These are phyloP conservation scores for Drosophila diplacantha DNA, from an alignment of 2,888 invertebrate genomes.

Conservation along the genomic window DNA sequence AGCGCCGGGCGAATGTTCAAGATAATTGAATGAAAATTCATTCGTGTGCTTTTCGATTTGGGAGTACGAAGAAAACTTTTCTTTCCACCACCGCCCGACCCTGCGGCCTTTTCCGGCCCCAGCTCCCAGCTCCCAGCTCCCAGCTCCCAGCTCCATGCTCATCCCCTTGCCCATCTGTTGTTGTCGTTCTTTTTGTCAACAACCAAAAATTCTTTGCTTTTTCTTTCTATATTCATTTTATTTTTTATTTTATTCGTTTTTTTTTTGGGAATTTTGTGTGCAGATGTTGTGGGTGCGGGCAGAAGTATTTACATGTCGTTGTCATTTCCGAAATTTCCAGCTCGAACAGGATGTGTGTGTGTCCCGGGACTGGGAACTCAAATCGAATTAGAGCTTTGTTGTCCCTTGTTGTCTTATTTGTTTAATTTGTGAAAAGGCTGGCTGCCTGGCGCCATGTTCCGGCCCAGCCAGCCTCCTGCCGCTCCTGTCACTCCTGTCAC, in stretches of 20 bases:
- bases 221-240: constrained; percentile 11
- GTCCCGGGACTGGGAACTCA: constrained; percentile 23
- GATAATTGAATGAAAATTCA: constrained; percentile 72
- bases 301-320: constrained; percentile 67
- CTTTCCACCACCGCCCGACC: constrained; percentile 3
- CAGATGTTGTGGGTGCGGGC: constrained; percentile 22
- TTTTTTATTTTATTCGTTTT: not conserved
- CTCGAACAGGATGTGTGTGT: constrained; percentile 8
- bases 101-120: constrained; percentile 1
- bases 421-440: constrained; percentile 62
- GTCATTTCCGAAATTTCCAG: constrained; percentile 44
- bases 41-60: constrained; percentile 71
- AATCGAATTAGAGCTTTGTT: constrained; percentile 60
- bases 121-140: not conserved
- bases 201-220: constrained; percentile 56
- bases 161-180: constrained; percentile 13
- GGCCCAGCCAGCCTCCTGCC: not conserved
- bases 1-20: constrained; percentile 55
- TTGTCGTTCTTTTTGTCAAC: constrained; percentile 28
- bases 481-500: too few species aligned
- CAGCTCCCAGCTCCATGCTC: not conserved
- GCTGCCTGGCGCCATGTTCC: constrained; percentile 5
- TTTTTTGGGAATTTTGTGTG: constrained; percentile 24
- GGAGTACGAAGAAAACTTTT: constrained; percentile 46
- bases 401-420: constrained; percentile 62